A percentile compares a stretch with the other conserved stretches of the same genome.
phyloP scores from a whole-genome alignment of 2,888 invertebrate genomes.

The Plagiodera versicolora region DNA sequence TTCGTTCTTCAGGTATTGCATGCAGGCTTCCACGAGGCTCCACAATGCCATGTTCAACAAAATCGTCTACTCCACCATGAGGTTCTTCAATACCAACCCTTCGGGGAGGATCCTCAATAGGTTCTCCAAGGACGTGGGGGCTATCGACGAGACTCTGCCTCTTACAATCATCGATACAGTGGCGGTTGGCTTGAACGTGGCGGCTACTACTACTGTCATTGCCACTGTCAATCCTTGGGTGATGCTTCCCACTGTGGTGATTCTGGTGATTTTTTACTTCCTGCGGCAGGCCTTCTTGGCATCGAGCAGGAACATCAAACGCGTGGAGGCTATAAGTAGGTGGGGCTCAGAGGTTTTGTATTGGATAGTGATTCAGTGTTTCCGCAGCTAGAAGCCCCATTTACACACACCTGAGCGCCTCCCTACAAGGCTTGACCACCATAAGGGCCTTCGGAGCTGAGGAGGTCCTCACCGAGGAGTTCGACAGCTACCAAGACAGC shows the following conservation, averaged over 20 bases:
- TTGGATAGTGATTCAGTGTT: neutral
- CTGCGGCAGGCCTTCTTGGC: conserved; percentile 67
- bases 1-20: conserved; percentile 58
- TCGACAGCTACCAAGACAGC: conserved; percentile 63
- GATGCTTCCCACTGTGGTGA: conserved; percentile 63
- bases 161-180: conserved; percentile 55
- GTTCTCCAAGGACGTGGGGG: conserved; percentile 69
- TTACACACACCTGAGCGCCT: conserved; percentile 72
- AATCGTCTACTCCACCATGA: conserved; percentile 63
- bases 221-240: conserved; percentile 69
- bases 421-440: conserved; percentile 74
- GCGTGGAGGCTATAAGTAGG: conserved; percentile 61
- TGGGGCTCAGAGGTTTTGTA: conserved; percentile 24
- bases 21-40: conserved; percentile 57
- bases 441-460: conserved; percentile 72
- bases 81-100: conserved; percentile 69
- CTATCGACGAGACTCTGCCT: conserved; percentile 57
- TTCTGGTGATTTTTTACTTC: conserved; percentile 65
- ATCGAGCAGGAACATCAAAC: conserved; percentile 73
- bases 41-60: conserved; percentile 58
- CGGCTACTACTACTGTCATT: conserved; percentile 62
- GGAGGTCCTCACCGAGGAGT: conserved; percentile 60
- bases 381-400: conserved; percentile 74
- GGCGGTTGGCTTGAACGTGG: conserved; percentile 35
- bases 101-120: conserved; percentile 64